phyloP scores from a whole-genome alignment of 1,140 invertebrate species.

The Coboldia fuscipes region DNA sequence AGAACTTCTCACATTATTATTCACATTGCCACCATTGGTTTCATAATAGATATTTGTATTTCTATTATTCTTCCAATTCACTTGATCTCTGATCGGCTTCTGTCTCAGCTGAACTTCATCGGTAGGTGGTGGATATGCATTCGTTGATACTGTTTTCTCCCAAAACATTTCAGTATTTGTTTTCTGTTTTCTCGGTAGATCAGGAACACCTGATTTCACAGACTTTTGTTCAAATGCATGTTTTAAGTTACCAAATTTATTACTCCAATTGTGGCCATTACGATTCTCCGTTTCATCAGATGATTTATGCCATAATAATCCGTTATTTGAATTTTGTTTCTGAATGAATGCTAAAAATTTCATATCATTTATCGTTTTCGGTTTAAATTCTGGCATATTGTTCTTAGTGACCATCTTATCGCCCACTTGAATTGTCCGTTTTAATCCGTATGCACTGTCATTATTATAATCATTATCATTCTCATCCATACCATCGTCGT shows the following conservation, averaged over 20 bases:
- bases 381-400: conserved; percentile 41
- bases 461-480: background rate
- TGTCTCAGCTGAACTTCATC: conserved; percentile 1
- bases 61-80: no score
- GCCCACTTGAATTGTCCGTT: conserved; percentile 32
- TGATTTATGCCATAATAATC: conserved; percentile 13
- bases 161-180: conserved; percentile 30
- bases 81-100: no score
- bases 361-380: conserved; percentile 62
- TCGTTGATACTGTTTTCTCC: conserved; percentile 27
- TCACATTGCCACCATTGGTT: no score
- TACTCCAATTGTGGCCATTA: conserved; percentile 40
- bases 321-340: conserved; percentile 35
- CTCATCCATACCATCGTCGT: conserved; percentile 24
- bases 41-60: no score
- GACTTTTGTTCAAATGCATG: conserved; percentile 46
- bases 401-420: conserved; percentile 19
- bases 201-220: conserved; percentile 9
- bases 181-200: conserved; percentile 13
- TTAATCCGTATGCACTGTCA: conserved; percentile 22
- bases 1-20: conserved; percentile 15
- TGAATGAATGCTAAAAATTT: conserved; percentile 68
- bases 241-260: conserved; percentile 63
- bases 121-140: conserved; percentile 2
- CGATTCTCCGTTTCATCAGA: conserved; percentile 6